Evolutionary conservation across 2,113 vertebrate genomes (phyloP).

Genomic region (Malaclemys terrapin): DNA sequence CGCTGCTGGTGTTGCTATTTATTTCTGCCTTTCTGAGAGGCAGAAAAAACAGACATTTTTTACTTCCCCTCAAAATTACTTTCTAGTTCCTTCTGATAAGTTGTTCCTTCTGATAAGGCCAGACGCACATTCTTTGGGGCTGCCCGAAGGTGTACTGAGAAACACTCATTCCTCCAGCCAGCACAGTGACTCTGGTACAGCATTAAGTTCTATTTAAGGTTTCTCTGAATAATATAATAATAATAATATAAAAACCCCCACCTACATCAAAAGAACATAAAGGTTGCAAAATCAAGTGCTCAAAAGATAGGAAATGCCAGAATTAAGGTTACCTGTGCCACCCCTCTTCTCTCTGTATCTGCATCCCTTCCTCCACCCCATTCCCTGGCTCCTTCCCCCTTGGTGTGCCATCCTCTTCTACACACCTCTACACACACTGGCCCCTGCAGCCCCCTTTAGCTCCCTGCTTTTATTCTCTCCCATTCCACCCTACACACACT

Average conservation of each 20-base stretch:
- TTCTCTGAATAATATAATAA: neutral
- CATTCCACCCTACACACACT: neutral
- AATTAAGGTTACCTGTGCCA: neutral
- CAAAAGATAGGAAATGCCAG: no score
- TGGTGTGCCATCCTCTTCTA: no score
- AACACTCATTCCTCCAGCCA: rapidly evolving
- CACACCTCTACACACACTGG: no score
- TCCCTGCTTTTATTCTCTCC: no score
- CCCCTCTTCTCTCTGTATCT: neutral
- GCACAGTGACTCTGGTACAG: no score
- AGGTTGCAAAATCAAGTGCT: no score
- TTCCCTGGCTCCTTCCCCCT: neutral
- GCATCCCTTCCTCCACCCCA: neutral
- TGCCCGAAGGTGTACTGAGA: neutral
- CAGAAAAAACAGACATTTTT: neutral
- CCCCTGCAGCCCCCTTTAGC: no score
- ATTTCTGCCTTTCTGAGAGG: neutral
- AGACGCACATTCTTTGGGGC: rapidly evolving
- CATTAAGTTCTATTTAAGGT: neutral
- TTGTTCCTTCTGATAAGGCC: rapidly evolving
- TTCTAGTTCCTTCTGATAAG: rapidly evolving
- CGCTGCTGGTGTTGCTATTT: neutral
- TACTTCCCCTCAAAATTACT: neutral
- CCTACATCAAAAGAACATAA: no score
- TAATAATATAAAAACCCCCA: rapidly evolving